Percentiles rank a stretch among this genome's conserved stretches.
phyloP scores from a whole-genome alignment of 2,797 vertebrate genomes.

The Neoniphon sammara region DNA sequence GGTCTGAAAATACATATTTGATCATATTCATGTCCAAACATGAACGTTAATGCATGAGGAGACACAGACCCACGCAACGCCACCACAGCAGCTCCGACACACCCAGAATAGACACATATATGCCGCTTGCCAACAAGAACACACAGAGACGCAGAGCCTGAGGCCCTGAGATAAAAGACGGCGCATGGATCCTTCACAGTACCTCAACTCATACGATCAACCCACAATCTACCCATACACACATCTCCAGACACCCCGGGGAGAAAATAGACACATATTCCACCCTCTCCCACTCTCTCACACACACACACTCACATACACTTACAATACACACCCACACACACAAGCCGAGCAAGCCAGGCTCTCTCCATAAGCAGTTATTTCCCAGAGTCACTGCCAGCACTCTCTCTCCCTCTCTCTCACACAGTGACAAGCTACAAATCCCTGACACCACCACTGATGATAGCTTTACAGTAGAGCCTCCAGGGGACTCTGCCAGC shows the following conservation, averaged over 20 bases:
- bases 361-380: slow-evolving; percentile 77
- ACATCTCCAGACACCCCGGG: slow-evolving; percentile 52
- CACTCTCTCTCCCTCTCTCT: slow-evolving; percentile 64
- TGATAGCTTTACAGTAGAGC: slow-evolving; percentile 84
- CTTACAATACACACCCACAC: slow-evolving; percentile 53
- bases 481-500: slow-evolving; percentile 81
- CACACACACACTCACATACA: background rate
- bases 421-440: slow-evolving; percentile 83
- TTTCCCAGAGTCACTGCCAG: slow-evolving; percentile 81
- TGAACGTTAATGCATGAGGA: slow-evolving; percentile 46
- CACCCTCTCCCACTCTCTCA: slow-evolving; percentile 12
- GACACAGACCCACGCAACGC: slow-evolving; percentile 29
- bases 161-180: slow-evolving; percentile 70
- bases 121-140: slow-evolving; percentile 58
- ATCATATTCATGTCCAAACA: slow-evolving; percentile 54
- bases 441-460: slow-evolving; percentile 85
- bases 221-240: slow-evolving; percentile 54
- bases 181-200: slow-evolving; percentile 48
- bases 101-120: slow-evolving; percentile 59
- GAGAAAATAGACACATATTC: slow-evolving; percentile 72
- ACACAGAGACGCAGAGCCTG: slow-evolving; percentile 66
- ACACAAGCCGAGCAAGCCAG: slow-evolving; percentile 54
- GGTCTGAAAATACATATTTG: slow-evolving; percentile 62
- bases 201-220: slow-evolving; percentile 57
- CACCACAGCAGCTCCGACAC: slow-evolving; percentile 59